phyloP scores from a whole-genome alignment of 2,888 invertebrate genomes.

The Ophion ellenae region DNA sequence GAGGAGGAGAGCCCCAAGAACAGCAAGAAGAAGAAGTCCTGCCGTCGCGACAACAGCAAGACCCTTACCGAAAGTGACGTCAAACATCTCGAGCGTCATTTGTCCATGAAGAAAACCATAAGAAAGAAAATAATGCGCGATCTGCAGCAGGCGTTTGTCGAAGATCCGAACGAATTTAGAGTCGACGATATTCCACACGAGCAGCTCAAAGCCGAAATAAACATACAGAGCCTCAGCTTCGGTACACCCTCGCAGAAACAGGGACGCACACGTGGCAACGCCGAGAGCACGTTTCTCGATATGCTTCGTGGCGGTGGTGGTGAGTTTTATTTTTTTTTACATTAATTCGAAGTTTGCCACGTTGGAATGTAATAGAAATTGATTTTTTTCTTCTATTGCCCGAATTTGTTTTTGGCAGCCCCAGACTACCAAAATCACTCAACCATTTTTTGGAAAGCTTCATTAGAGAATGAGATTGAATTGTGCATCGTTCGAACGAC shows the following conservation, averaged over 20 bases:
- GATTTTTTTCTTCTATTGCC: background rate
- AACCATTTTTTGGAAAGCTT: too few species aligned
- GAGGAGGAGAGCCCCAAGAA: constrained; percentile 83
- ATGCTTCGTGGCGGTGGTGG: constrained; percentile 87
- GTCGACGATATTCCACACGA: constrained; percentile 89
- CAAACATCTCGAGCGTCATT: constrained; percentile 91
- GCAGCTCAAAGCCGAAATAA: constrained; percentile 88
- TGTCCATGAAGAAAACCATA: constrained; percentile 95
- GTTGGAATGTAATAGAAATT: background rate
- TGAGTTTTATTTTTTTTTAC: constrained; percentile 34
- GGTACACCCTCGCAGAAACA: constrained; percentile 84
- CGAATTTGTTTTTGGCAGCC: too few species aligned
- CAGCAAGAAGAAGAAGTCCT: constrained; percentile 86
- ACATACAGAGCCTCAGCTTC: constrained; percentile 88
- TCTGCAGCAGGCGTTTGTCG: constrained; percentile 90
- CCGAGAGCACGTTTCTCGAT: constrained; percentile 88
- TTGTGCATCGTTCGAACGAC: too few species aligned
- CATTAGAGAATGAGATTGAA: too few species aligned
- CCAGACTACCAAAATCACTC: background rate
- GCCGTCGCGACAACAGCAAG: constrained; percentile 89
- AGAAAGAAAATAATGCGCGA: constrained; percentile 94
- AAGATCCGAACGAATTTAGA: constrained; percentile 89
- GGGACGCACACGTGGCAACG: constrained; percentile 83
- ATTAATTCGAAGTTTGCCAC: background rate
- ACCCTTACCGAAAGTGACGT: constrained; percentile 88